Percentiles rank a stretch among this genome's conserved stretches.
These are phyloP conservation scores for Drosophila dunni DNA, from an alignment of 1,140 invertebrate species.

Conservation along the genomic window DNA sequence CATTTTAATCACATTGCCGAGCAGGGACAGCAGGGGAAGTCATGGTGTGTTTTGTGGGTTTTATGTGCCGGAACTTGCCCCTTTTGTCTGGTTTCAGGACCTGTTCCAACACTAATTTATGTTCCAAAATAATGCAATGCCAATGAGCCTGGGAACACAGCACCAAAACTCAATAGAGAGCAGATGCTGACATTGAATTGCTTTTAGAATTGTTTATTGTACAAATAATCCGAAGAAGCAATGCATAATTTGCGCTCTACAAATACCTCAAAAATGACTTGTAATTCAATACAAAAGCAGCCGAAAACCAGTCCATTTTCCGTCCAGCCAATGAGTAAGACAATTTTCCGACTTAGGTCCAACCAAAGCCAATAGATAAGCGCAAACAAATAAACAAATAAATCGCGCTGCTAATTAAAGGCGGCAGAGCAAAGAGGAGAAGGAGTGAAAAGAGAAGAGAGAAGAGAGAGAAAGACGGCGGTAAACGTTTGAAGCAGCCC, in stretches of 20 bases:
- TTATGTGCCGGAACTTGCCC: constrained; percentile 44
- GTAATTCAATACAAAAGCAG: constrained; percentile 66
- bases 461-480: constrained; percentile 20
- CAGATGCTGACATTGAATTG: constrained; percentile 42
- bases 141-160: constrained; percentile 25
- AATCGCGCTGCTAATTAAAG: constrained; percentile 81
- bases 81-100: constrained; percentile 31
- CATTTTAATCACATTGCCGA: constrained; percentile 77
- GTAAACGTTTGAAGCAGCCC: constrained; percentile 63
- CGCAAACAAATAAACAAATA: constrained; percentile 76
- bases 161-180: neutral
- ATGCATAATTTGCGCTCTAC: constrained; percentile 42
- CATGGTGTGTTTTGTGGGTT: neutral
- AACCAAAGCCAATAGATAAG: constrained; percentile 51
- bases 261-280: constrained; percentile 48
- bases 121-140: constrained; percentile 33
- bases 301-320: constrained; percentile 12
- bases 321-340: constrained; percentile 58
- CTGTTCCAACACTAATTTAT: constrained; percentile 60
- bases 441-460: neutral
- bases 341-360: constrained; percentile 36
- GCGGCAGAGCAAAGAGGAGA: constrained; percentile 35
- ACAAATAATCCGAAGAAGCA: constrained; percentile 32
- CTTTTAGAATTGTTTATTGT: constrained; percentile 56
- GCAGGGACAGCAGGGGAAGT: constrained; percentile 1